A percentile compares a stretch with the other conserved stretches of the same genome.
These are phyloP conservation scores for Urophycis tenuis DNA, from an alignment of 2,797 vertebrate genomes.

Conservation along the genomic window DNA sequence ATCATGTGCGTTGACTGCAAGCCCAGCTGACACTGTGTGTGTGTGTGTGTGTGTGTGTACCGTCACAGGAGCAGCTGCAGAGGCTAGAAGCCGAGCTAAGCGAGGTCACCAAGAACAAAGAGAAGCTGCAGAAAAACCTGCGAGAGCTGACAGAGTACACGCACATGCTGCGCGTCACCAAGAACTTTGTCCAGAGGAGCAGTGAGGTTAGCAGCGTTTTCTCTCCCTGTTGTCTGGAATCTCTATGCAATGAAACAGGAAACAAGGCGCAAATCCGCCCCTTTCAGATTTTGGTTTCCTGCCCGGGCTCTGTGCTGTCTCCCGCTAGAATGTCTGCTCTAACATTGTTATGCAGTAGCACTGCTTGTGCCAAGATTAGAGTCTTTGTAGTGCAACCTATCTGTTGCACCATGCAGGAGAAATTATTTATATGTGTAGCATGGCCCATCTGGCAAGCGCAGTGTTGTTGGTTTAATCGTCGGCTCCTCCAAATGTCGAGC, in stretches of 20 bases:
- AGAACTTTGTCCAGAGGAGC: constrained; percentile 74
- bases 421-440: neutral
- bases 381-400: neutral
- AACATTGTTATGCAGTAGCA: neutral
- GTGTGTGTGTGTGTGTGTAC: constrained; percentile 9
- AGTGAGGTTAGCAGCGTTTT: constrained; percentile 70
- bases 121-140: constrained; percentile 87
- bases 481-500: too few relatives aligned
- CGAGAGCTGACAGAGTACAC: constrained; percentile 91
- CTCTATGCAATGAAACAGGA: neutral
- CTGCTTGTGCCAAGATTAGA: neutral
- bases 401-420: neutral
- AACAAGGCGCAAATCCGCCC: neutral
- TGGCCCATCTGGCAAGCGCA: too few relatives aligned
- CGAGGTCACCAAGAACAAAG: constrained; percentile 92
- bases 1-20: too few relatives aligned
- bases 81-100: constrained; percentile 87
- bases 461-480: too few relatives aligned
- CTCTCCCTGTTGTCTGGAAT: neutral
- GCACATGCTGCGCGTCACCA: constrained; percentile 85
- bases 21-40: neutral
- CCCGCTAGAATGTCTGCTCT: neutral
- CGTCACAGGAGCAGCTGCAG: constrained; percentile 86
- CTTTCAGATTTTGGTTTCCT: too few relatives aligned
- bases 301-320: neutral